Base-by-base conservation (phyloP, 2,797 vertebrate species). In the Borostomias antarcticus region DNA sequence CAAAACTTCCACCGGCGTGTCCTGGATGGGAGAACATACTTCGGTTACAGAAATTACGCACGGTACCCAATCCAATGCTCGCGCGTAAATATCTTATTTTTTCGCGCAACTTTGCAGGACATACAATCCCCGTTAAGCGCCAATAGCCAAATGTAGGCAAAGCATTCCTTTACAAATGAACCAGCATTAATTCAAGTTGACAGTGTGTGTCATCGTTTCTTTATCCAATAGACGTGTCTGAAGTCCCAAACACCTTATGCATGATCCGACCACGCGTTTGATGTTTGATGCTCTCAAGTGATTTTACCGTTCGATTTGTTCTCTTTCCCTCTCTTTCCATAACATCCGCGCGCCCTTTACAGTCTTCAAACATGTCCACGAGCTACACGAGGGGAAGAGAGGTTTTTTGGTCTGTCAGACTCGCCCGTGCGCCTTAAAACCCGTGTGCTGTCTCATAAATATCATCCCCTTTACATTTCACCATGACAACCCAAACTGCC, bases 331-430 rank as follows among this genome's bases (percentile, higher is more conserved):
- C 91, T 48, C 87, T 75, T 51, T 82, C 86, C 26, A 87, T 72
- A 86, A 84, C 89, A 79, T 87, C 88, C 59, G 81, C 82, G 74
- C 85, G 84, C 76, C 88, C 86, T 82, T 88, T 88, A 84, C 91
- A 90, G 66, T 93, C 93, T 68, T 92, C 92, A 72, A 93, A 93
- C 95, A 95, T 94, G 88, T 81, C 82, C 77, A 70, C 72, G 33
- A 63, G 82, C 75, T 85, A 19, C 11, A 68, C 47, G 57, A 62
- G 57, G 70, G 64, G 66, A 35, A 43, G 60, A 29, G 43, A 40
- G 68, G 40, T 58, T 57, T 47, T 76, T 29, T 1, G 51, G n/a
- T 69, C 50, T 28, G 73, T 77, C 72, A 69, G 28, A 64, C 75
- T 13, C 68, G 11, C 26, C 15, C 80, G 71, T 76, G 70, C 62